A percentile compares a stretch with the other conserved stretches of the same genome.
Conservation (phyloP, 2,888 invertebrate species). For the Parascotia fuliginaria region DNA sequence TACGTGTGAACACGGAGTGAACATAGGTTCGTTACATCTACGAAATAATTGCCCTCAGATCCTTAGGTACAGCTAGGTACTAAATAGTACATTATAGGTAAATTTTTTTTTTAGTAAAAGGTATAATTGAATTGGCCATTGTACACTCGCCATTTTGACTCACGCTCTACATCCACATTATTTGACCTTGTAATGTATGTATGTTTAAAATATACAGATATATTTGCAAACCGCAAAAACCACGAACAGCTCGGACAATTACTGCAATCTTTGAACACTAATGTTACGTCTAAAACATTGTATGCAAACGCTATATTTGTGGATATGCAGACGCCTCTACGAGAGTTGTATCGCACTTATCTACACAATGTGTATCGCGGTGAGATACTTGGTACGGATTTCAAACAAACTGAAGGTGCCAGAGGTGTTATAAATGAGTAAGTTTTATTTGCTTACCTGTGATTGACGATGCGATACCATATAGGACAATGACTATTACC, state of each 20-base stretch:
- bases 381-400: conserved; percentile 85
- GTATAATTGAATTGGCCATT: too few species aligned
- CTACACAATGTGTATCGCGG: conserved; percentile 85
- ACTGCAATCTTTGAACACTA: conserved; percentile 62
- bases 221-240: conserved; percentile 58
- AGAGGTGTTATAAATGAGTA: conserved; percentile 82
- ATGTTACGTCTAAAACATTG: conserved; percentile 61
- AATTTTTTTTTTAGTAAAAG: too few species aligned
- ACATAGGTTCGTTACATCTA: too few species aligned
- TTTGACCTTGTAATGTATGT: background rate
- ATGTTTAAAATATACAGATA: conserved; percentile 54
- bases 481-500: background rate
- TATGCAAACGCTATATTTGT: conserved; percentile 87
- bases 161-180: too few species aligned
- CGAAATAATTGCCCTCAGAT: too few species aligned
- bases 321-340: conserved; percentile 82
- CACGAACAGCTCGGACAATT: conserved; percentile 85
- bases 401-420: conserved; percentile 63
- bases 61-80: too few species aligned
- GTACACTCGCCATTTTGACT: too few species aligned
- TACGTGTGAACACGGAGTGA: too few species aligned
- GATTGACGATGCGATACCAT: background rate
- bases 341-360: conserved; percentile 81
- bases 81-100: too few species aligned
- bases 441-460: conserved; percentile 38